phyloP scores from a whole-genome alignment of 2,113 vertebrate genomes.

The Orthonyx spaldingii region DNA sequence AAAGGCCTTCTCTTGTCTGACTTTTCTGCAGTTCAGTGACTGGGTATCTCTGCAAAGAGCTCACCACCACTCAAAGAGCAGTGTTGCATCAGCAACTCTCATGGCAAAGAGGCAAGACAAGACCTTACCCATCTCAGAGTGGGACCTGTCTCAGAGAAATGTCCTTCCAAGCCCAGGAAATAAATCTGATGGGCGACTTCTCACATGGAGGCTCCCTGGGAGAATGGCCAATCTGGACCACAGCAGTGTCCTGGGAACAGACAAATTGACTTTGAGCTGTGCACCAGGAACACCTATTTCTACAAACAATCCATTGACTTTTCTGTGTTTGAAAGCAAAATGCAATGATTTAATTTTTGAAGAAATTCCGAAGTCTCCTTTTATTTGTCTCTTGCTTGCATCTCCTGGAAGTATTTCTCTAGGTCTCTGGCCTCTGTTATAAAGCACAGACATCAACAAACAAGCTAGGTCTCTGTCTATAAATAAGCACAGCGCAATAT shows the following conservation, averaged over 20 bases:
- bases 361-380: neutral
- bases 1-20: neutral
- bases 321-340: neutral
- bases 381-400: neutral
- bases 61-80: accelerated
- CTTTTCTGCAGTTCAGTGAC: neutral
- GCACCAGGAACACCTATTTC: neutral
- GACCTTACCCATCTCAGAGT: neutral
- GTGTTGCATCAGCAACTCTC: neutral
- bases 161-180: neutral
- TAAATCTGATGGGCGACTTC: neutral
- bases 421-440: neutral
- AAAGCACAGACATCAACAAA: neutral
- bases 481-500: neutral
- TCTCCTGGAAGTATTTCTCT: neutral
- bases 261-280: accelerated
- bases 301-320: neutral
- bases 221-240: neutral
- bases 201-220: accelerated
- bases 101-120: neutral
- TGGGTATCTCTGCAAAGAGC: neutral
- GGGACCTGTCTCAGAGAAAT: neutral
- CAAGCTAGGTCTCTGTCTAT: neutral
- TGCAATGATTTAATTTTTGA: neutral
- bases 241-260: neutral